Percentiles rank a stretch among this genome's conserved stretches.
phyloP scores from a whole-genome alignment of 1,140 invertebrate genomes.

The Sipha flava region DNA sequence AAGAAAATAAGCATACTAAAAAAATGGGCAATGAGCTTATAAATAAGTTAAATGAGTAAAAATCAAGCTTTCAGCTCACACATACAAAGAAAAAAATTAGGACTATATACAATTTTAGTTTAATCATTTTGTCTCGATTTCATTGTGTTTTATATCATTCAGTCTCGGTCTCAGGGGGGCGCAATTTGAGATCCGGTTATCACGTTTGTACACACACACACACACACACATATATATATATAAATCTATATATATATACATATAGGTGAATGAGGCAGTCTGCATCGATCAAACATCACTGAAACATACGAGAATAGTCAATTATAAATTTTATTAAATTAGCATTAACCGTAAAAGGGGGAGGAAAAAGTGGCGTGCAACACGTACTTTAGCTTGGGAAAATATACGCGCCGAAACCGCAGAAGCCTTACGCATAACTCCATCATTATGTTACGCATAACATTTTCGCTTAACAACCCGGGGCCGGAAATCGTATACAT shows the following conservation, averaged over 20 bases:
- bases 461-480: too few relatives aligned
- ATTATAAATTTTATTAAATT: too few relatives aligned
- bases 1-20: not conserved
- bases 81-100: not conserved
- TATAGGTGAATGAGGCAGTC: slow-evolving; percentile 2
- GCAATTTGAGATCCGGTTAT: slow-evolving; percentile 29
- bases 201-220: not conserved
- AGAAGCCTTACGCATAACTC: too few relatives aligned
- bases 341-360: too few relatives aligned
- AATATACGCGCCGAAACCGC: too few relatives aligned
- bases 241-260: not conserved
- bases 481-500: too few relatives aligned
- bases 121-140: slow-evolving; percentile 2
- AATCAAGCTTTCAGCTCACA: slow-evolving; percentile 9
- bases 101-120: not conserved
- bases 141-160: slow-evolving; percentile 5
- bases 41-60: not conserved
- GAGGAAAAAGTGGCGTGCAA: too few relatives aligned
- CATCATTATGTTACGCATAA: too few relatives aligned
- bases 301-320: not conserved
- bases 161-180: slow-evolving; percentile 17
- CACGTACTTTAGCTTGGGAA: too few relatives aligned
- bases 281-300: slow-evolving; percentile 15
- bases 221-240: not conserved
- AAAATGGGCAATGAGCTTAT: not conserved